These are phyloP conservation scores for Drosophila funebris DNA, from an alignment of 1,140 invertebrate species.

Conservation along the genomic window DNA sequence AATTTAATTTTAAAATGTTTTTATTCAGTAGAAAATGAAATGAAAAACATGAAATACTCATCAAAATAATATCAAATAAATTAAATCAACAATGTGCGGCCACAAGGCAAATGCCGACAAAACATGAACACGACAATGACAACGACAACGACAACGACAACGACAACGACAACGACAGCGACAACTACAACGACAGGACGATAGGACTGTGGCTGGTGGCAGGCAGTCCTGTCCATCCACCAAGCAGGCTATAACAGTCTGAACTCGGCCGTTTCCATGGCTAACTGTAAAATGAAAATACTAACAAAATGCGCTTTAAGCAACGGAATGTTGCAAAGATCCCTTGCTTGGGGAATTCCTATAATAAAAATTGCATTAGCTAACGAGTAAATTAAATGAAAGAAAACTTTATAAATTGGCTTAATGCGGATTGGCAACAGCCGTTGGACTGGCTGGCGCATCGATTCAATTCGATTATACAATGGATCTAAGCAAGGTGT, in stretches of 20 bases:
- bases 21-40: neutral
- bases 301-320: constrained; percentile 41
- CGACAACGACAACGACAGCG: neutral
- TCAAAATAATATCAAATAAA: constrained; percentile 45
- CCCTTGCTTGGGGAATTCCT: constrained; percentile 35
- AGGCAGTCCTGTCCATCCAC: neutral
- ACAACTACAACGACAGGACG: neutral
- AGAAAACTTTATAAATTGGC: constrained; percentile 48
- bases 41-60: constrained; percentile 1
- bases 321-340: neutral
- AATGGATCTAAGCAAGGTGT: neutral
- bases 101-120: constrained; percentile 33
- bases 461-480: neutral
- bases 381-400: constrained; percentile 70
- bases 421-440: constrained; percentile 32
- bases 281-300: constrained; percentile 1
- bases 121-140: constrained; percentile 13
- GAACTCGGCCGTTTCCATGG: neutral
- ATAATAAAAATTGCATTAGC: constrained; percentile 66
- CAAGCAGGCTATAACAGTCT: neutral
- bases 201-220: neutral
- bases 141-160: constrained; percentile 13
- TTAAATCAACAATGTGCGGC: constrained; percentile 46
- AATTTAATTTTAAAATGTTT: constrained; percentile 17
- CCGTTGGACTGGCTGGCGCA: neutral